Evolutionary conservation across 35 echinoderm and acorn worm genomes (phyloP).

Genomic region (Ophioderma brevispina): DNA sequence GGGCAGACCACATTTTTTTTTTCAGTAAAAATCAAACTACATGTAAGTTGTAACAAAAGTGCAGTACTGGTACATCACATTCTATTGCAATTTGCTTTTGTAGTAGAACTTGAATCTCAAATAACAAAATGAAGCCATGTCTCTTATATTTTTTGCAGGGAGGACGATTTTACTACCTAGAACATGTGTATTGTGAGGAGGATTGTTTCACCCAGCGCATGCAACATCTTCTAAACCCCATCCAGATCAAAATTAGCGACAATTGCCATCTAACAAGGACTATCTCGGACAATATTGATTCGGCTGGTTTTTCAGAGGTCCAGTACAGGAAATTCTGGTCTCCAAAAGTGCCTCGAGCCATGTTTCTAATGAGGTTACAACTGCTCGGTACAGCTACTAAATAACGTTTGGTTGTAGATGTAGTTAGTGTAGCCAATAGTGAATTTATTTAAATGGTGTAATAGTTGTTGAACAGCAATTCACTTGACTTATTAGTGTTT

Average conservation of each 20-base stretch:
- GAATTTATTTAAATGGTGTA: too few species aligned
- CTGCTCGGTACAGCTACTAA: neutral
- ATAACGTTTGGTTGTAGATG: too few species aligned
- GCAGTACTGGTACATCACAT: neutral
- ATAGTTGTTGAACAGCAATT: too few species aligned
- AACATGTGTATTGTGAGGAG: neutral
- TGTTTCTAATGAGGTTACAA: neutral
- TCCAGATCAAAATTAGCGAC: neutral
- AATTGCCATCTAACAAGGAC: slow-evolving; percentile 6
- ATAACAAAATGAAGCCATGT: too few species aligned
- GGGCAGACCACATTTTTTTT: too few species aligned
- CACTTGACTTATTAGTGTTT: too few species aligned
- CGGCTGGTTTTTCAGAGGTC: slow-evolving; percentile 24
- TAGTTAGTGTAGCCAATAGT: too few species aligned
- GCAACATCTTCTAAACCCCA: slow-evolving; percentile 1
- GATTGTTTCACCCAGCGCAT: neutral
- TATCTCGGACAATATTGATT: neutral
- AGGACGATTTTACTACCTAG: slow-evolving; percentile 23
- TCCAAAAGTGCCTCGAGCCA: neutral
- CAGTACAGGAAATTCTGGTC: neutral
- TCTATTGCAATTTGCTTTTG: too few species aligned
- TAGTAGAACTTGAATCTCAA: too few species aligned
- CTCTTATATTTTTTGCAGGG: slow-evolving; percentile 12
- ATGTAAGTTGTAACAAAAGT: neutral
- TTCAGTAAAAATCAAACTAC: neutral